These are phyloP conservation scores for Thinocorus orbignyianus DNA, from an alignment of 2,113 vertebrate species.

Conservation along the genomic window DNA sequence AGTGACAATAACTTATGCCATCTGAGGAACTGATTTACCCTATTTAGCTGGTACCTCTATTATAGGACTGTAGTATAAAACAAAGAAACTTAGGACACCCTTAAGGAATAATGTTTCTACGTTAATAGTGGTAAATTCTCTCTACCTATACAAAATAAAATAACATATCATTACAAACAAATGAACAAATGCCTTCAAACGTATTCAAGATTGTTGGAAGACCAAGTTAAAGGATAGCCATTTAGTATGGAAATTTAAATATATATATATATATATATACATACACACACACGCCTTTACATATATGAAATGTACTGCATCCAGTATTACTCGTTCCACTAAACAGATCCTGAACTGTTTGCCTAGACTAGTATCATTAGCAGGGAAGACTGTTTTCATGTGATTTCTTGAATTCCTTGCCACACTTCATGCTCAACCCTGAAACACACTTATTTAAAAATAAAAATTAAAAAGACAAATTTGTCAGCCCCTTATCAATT, in stretches of 20 bases:
- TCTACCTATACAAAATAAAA: neutral
- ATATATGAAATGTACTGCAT: neutral
- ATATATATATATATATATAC: neutral
- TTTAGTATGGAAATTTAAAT: neutral
- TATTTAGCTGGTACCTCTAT: neutral
- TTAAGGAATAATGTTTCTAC: neutral
- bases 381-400: conserved; percentile 15
- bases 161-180: neutral
- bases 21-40: neutral
- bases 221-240: neutral
- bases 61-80: neutral
- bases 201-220: neutral
- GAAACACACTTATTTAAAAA: conserved; percentile 51
- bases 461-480: conserved; percentile 5
- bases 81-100: neutral
- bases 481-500: conserved; percentile 57
- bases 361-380: conserved; percentile 48
- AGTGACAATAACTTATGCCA: neutral
- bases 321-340: neutral
- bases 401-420: conserved; percentile 15
- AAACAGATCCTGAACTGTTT: neutral
- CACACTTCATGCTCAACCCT: conserved; percentile 65
- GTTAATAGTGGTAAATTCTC: neutral
- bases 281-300: no score
- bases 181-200: neutral